Conservation (phyloP, 2,888 invertebrate species). For the Erebia palarica region DNA sequence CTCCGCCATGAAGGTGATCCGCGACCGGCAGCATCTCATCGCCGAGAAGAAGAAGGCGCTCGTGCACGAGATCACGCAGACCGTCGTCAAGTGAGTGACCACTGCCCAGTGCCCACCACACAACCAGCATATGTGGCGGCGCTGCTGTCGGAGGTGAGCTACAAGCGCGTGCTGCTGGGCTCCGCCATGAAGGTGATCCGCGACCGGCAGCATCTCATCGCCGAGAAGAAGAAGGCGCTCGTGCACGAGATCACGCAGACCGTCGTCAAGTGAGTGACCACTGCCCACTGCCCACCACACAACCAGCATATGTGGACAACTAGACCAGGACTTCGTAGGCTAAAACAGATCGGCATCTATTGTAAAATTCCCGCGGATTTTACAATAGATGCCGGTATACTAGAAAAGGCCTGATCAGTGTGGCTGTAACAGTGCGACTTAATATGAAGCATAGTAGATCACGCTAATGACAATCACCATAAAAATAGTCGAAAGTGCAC, state of each 20-base stretch:
- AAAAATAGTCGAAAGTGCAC: no score
- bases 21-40: slow-evolving; percentile 92
- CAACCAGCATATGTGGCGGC: slow-evolving; percentile 64
- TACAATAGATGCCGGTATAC: no score
- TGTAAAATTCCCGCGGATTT: no score
- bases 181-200: slow-evolving; percentile 91
- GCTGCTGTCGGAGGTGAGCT: slow-evolving; percentile 81
- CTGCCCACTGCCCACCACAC: neutral
- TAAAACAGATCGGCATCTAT: no score
- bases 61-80: slow-evolving; percentile 93
- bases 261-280: slow-evolving; percentile 87
- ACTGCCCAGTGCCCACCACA: neutral
- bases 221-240: slow-evolving; percentile 92
- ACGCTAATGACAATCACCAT: no score
- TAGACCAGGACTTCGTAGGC: no score
- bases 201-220: slow-evolving; percentile 91
- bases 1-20: slow-evolving; percentile 90
- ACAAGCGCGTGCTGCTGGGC: slow-evolving; percentile 88
- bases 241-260: slow-evolving; percentile 94
- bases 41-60: slow-evolving; percentile 92
- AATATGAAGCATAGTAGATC: no score
- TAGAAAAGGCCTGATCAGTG: no score
- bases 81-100: slow-evolving; percentile 89
- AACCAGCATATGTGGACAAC: no score
- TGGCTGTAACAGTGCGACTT: no score